phyloP scores from a whole-genome alignment of 2,113 vertebrate species.

The Canis aureus region DNA sequence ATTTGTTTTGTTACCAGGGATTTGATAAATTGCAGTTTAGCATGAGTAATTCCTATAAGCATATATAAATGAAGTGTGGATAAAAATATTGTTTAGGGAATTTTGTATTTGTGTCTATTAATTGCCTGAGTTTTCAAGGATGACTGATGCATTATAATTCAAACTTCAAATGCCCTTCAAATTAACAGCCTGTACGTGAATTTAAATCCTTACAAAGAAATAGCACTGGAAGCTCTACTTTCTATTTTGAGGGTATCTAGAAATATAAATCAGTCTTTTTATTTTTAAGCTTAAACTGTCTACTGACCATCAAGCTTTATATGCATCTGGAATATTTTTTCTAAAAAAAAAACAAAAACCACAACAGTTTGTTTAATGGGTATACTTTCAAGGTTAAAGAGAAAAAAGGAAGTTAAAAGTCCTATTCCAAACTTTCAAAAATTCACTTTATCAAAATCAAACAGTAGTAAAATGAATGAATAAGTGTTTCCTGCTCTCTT shows the following conservation, averaged over 20 bases:
- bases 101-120: slow-evolving; percentile 74
- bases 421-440: not conserved
- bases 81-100: slow-evolving; percentile 75
- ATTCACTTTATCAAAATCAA: not conserved
- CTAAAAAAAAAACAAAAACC: too few relatives aligned
- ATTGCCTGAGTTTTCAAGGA: slow-evolving; percentile 48
- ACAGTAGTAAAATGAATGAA: slow-evolving; percentile 11
- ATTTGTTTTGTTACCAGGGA: slow-evolving; percentile 70
- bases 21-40: slow-evolving; percentile 68
- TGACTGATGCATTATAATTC: slow-evolving; percentile 71
- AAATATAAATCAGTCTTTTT: not conserved
- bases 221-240: not conserved
- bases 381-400: not conserved
- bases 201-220: slow-evolving; percentile 66
- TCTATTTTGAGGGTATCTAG: not conserved
- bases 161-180: slow-evolving; percentile 71
- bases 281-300: not conserved
- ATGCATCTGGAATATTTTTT: not conserved
- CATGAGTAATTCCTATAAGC: slow-evolving; percentile 80
- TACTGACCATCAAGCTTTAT: not conserved
- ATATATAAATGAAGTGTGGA: slow-evolving; percentile 76
- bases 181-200: not conserved
- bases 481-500: not conserved
- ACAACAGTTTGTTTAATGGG: not conserved
- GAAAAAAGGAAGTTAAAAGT: not conserved